Evolutionary conservation across 2,888 invertebrate genomes (phyloP).

Genomic region (Bellardia bayeri): DNA sequence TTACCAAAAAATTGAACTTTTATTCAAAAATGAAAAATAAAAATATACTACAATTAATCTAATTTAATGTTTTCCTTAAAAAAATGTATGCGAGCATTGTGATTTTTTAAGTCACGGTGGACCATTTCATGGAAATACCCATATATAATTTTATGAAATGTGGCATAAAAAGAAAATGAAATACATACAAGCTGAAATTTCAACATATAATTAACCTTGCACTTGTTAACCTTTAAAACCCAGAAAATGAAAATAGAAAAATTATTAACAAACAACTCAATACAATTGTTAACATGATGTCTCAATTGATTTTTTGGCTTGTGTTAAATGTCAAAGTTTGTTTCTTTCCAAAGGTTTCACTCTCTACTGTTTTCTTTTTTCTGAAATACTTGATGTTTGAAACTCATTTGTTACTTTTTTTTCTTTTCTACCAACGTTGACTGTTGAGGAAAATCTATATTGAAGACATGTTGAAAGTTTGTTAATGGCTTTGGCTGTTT

Average conservation of each 20-base stretch:
- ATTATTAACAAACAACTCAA: constrained; percentile 49
- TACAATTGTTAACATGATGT: constrained; percentile 59
- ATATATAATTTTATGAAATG: constrained; percentile 52
- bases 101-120: no score
- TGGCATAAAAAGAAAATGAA: constrained; percentile 60
- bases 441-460: neutral
- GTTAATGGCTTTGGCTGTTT: constrained; percentile 49
- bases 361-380: neutral
- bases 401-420: constrained; percentile 24
- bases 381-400: neutral
- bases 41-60: no score
- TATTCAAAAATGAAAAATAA: no score
- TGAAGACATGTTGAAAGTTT: constrained; percentile 29
- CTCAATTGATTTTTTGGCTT: constrained; percentile 65
- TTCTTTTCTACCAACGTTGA: neutral
- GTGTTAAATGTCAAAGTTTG: constrained; percentile 61
- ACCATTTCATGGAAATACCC: no score
- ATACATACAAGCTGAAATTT: neutral
- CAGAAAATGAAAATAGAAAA: constrained; percentile 17
- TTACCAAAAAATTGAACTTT: no score
- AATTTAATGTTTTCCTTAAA: no score
- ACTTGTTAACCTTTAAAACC: constrained; percentile 3
- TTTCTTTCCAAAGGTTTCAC: neutral
- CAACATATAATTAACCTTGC: constrained; percentile 60
- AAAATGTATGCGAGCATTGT: no score